Percentiles rank a stretch among this genome's conserved stretches.
Evolutionary conservation across 2,888 invertebrate species (phyloP).

Genomic region (Gonocerus acuteangulatus): DNA sequence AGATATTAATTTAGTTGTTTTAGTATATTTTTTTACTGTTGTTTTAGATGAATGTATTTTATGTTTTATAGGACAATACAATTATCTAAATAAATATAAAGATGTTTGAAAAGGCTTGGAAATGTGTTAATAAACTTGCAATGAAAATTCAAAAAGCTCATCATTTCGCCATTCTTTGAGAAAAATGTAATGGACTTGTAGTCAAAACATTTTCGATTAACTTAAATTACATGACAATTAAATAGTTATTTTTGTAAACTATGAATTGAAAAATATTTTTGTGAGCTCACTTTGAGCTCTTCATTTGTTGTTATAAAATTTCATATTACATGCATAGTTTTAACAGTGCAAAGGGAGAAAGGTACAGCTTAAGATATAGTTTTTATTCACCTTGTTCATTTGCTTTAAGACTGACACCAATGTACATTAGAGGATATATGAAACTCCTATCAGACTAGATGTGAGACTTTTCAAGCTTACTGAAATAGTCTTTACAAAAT

Average conservation of each 20-base stretch:
- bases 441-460: too few species aligned
- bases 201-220: background rate
- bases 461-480: too few species aligned
- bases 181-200: background rate
- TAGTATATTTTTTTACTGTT: conserved; percentile 2
- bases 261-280: background rate
- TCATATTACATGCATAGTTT: too few species aligned
- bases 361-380: too few species aligned
- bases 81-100: background rate
- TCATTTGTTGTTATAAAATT: background rate
- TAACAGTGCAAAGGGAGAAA: too few species aligned
- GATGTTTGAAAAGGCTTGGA: background rate
- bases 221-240: background rate
- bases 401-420: too few species aligned
- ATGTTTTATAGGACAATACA: background rate
- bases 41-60: background rate
- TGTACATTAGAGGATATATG: too few species aligned
- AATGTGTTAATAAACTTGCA: background rate
- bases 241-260: background rate
- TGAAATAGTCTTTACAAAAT: too few species aligned
- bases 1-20: background rate
- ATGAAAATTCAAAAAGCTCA: background rate
- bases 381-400: too few species aligned
- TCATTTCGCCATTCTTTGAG: background rate
- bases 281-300: background rate